A percentile compares a stretch with the other conserved stretches of the same genome.
Conservation (phyloP, 1,140 invertebrate genomes). For the Drosophila rufa region DNA sequence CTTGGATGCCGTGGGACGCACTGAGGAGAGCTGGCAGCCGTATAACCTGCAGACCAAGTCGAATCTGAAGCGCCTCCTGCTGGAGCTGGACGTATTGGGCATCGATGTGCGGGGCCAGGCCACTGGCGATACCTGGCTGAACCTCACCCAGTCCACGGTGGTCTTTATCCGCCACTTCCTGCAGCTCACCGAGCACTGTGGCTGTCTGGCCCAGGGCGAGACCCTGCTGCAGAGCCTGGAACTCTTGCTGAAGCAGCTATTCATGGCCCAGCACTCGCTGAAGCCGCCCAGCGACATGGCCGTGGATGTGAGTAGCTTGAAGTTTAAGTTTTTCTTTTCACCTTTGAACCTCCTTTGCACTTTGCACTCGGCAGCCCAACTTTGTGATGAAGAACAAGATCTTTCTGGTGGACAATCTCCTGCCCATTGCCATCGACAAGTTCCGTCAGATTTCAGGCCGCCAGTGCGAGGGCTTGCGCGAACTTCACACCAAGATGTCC, state of each 20-base stretch:
- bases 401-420: constrained; percentile 78
- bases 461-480: constrained; percentile 62
- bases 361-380: constrained; percentile 53
- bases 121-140: constrained; percentile 84
- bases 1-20: constrained; percentile 89
- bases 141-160: constrained; percentile 81
- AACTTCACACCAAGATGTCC: constrained; percentile 68
- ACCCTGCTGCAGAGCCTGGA: constrained; percentile 72
- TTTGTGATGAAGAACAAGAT: constrained; percentile 83
- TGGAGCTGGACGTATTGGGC: constrained; percentile 86
- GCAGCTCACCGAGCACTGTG: constrained; percentile 78
- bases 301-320: constrained; percentile 72
- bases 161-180: constrained; percentile 80
- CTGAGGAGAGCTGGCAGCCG: constrained; percentile 91
- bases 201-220: constrained; percentile 75
- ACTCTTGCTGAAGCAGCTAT: constrained; percentile 69
- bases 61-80: constrained; percentile 85
- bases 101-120: constrained; percentile 82
- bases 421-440: constrained; percentile 78
- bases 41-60: constrained; percentile 88
- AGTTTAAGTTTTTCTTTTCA: not conserved
- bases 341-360: constrained; percentile 20
- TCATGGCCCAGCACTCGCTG: constrained; percentile 72
- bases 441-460: constrained; percentile 72
- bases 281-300: constrained; percentile 75